These are phyloP conservation scores for Craniophora ligustri DNA, from an alignment of 2,888 invertebrate genomes.

Conservation along the genomic window DNA sequence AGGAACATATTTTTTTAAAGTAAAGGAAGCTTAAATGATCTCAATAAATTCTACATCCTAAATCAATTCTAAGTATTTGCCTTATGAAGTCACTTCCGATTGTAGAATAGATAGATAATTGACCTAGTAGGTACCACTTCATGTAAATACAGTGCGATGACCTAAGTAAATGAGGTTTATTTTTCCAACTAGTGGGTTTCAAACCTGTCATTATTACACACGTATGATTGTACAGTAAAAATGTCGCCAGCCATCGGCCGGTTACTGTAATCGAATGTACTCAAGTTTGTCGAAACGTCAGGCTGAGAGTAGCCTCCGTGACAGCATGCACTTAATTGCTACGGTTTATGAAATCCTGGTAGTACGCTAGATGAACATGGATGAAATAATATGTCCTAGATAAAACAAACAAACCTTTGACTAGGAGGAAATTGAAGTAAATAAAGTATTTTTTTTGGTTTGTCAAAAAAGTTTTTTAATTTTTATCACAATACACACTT, in stretches of 20 bases:
- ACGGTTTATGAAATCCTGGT: constrained; percentile 32
- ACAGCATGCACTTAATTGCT: constrained; percentile 25
- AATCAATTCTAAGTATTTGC: too few species aligned
- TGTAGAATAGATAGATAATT: not conserved
- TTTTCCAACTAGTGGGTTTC: not conserved
- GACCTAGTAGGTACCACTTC: not conserved
- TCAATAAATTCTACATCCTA: too few species aligned
- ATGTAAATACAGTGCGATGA: constrained; percentile 13
- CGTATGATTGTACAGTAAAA: constrained; percentile 15
- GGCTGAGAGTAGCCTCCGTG: constrained; percentile 14
- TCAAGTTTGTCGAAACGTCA: constrained; percentile 20
- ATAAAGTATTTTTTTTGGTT: too few species aligned
- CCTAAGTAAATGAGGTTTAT: constrained; percentile 6
- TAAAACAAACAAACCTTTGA: not conserved
- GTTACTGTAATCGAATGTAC: constrained; percentile 29
- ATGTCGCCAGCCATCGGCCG: constrained; percentile 14
- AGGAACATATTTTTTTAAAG: too few species aligned
- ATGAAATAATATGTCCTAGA: constrained; percentile 7
- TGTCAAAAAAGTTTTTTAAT: too few species aligned
- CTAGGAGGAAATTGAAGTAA: too few species aligned
- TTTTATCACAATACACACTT: too few species aligned
- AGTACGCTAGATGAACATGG: constrained; percentile 8
- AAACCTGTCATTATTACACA: not conserved
- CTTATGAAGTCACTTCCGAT: too few species aligned
- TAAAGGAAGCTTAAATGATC: too few species aligned